Percentiles rank a stretch among this genome's conserved stretches.
Conservation (phyloP, 2,888 invertebrate species). For the Hirudinaria manillensis region DNA sequence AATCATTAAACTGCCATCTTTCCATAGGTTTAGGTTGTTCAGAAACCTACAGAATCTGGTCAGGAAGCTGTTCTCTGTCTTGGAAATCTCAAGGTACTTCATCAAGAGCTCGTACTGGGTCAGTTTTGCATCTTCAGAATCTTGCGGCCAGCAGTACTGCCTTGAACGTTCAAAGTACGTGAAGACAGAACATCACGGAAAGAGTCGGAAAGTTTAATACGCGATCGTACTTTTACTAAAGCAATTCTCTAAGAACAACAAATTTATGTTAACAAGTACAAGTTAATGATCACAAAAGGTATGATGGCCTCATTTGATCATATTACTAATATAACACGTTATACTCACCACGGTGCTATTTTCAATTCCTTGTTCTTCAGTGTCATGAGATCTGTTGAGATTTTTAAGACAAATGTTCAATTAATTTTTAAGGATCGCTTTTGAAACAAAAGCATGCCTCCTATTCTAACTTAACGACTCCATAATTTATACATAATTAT, state of each 20-base stretch:
- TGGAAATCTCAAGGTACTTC: conserved; percentile 26
- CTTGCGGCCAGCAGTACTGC: conserved; percentile 31
- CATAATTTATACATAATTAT: too few species aligned
- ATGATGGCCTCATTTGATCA: too few species aligned
- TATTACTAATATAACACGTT: too few species aligned
- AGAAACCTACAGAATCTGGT: not conserved
- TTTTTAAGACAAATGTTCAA: not conserved
- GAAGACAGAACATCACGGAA: not conserved
- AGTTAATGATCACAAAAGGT: too few species aligned
- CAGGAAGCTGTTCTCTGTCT: conserved; percentile 12
- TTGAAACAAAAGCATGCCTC: too few species aligned
- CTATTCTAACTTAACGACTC: too few species aligned
- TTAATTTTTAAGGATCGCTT: too few species aligned
- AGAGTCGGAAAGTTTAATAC: not conserved
- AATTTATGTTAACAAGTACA: too few species aligned
- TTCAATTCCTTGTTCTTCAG: not conserved
- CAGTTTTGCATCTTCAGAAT: conserved; percentile 26
- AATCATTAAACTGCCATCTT: not conserved
- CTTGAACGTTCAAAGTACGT: conserved; percentile 1
- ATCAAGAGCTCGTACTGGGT: conserved; percentile 23
- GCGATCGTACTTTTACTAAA: too few species aligned
- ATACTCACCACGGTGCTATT: conserved; percentile 26
- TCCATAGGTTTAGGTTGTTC: not conserved
- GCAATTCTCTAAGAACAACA: too few species aligned
- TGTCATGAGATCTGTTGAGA: conserved; percentile 4